Percentiles rank a stretch among this genome's conserved stretches.
These are phyloP conservation scores for Ceratitis capitata DNA, from an alignment of 1,140 invertebrate species.

Conservation along the genomic window DNA sequence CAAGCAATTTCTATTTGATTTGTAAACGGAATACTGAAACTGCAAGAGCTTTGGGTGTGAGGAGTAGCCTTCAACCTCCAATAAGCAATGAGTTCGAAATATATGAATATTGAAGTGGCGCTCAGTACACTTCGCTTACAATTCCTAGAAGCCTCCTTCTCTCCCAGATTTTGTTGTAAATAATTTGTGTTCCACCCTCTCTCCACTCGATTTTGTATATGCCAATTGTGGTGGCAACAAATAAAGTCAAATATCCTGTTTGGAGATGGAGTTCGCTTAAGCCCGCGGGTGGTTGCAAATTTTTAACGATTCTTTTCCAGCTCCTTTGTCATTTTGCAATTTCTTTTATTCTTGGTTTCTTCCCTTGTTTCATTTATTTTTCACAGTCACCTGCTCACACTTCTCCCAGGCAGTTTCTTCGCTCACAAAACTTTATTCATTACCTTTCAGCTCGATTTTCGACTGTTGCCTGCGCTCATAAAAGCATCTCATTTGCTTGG, in stretches of 20 bases:
- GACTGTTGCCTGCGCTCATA: background rate
- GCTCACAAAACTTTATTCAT: conserved; percentile 52
- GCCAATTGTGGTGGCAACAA: conserved; percentile 22
- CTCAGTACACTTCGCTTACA: background rate
- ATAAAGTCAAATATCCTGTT: conserved; percentile 9
- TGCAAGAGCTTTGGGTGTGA: background rate
- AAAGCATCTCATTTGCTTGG: background rate
- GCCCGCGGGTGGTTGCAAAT: background rate
- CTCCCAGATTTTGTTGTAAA: background rate
- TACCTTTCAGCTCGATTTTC: conserved; percentile 33
- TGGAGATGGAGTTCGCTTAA: background rate
- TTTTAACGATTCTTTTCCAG: conserved; percentile 32
- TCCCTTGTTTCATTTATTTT: background rate
- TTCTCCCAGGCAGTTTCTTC: conserved; percentile 42
- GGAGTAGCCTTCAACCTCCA: background rate
- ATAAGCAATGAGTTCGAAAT: background rate
- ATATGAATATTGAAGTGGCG: background rate
- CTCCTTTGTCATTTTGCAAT: background rate
- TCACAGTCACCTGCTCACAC: conserved; percentile 41
- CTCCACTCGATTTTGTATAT: background rate
- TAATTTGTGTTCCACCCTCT: background rate
- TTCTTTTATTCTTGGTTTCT: background rate
- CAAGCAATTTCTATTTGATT: conserved; percentile 39
- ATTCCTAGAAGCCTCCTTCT: background rate
- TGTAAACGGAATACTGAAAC: background rate